phyloP scores from a whole-genome alignment of 2,888 invertebrate genomes.

The Marasmarcha lunaedactyla region DNA sequence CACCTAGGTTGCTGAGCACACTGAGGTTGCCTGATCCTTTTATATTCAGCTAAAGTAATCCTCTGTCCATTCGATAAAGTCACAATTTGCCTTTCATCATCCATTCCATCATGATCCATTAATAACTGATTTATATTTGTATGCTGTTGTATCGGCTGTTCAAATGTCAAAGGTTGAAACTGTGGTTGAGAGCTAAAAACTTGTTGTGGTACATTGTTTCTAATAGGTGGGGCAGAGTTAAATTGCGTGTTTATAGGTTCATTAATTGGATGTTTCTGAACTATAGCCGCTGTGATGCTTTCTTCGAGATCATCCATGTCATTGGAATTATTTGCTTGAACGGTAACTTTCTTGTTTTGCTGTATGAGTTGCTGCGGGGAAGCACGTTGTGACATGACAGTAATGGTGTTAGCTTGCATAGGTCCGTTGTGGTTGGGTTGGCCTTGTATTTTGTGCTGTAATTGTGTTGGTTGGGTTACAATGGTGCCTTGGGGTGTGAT shows the following conservation, averaged over 20 bases:
- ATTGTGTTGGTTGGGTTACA: slow-evolving; percentile 30
- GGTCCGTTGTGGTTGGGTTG: slow-evolving; percentile 39
- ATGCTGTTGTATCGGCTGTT: background rate
- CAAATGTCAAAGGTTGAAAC: slow-evolving; percentile 22
- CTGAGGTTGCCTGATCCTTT: slow-evolving; percentile 40
- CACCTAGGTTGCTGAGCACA: slow-evolving; percentile 25
- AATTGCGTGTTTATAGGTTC: slow-evolving; percentile 33
- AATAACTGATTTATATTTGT: slow-evolving; percentile 32
- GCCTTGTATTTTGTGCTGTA: slow-evolving; percentile 9
- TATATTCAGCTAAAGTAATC: slow-evolving; percentile 56
- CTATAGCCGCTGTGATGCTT: slow-evolving; percentile 63
- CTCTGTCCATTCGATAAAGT: slow-evolving; percentile 50
- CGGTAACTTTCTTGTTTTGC: slow-evolving; percentile 48
- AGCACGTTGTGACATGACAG: slow-evolving; percentile 33
- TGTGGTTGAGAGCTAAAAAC: slow-evolving; percentile 35
- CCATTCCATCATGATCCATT: slow-evolving; percentile 42
- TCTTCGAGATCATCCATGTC: slow-evolving; percentile 67
- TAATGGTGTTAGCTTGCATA: slow-evolving; percentile 31
- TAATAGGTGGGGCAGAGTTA: slow-evolving; percentile 33
- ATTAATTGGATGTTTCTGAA: slow-evolving; percentile 43
- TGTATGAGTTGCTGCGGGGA: slow-evolving; percentile 22
- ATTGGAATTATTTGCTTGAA: slow-evolving; percentile 54
- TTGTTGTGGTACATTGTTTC: slow-evolving; percentile 31
- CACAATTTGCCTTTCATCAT: slow-evolving; percentile 52
- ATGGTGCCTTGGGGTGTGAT: slow-evolving; percentile 58